Percentiles rank a stretch among this genome's conserved stretches.
phyloP scores from a whole-genome alignment of 2,888 invertebrate genomes.

The Caprella mutica region DNA sequence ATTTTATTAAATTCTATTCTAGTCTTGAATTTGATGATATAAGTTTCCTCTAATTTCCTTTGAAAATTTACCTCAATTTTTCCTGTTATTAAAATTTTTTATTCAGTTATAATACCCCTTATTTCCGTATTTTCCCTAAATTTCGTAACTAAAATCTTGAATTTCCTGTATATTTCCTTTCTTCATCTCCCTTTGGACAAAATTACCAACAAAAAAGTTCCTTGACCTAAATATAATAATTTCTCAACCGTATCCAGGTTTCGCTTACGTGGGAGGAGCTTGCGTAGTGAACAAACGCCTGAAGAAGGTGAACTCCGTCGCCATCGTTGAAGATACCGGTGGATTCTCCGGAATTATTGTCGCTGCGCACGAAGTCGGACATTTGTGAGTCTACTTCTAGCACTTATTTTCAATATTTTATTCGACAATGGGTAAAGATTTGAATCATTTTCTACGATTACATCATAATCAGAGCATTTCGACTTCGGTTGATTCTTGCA shows the following conservation, averaged over 20 bases:
- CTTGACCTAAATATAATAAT: neutral
- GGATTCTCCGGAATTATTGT: slow-evolving; percentile 94
- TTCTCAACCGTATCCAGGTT: slow-evolving; percentile 55
- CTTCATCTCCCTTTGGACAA: neutral
- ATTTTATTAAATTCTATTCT: neutral
- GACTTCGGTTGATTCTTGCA: no score
- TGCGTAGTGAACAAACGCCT: slow-evolving; percentile 89
- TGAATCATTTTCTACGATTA: no score
- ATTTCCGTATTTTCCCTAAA: no score
- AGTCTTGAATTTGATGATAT: slow-evolving; percentile 3
- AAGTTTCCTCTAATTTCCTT: neutral
- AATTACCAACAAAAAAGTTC: neutral
- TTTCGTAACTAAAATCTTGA: neutral
- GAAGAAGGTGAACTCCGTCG: slow-evolving; percentile 86
- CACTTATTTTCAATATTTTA: no score
- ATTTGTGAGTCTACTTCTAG: slow-evolving; percentile 94
- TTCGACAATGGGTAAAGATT: no score
- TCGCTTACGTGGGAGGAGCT: slow-evolving; percentile 90
- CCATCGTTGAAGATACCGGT: slow-evolving; percentile 91
- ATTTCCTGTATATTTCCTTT: neutral
- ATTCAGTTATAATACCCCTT: no score
- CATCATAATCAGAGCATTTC: no score
- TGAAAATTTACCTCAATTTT: neutral
- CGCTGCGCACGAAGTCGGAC: slow-evolving; percentile 91
- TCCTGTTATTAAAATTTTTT: slow-evolving; percentile 1